Base-by-base conservation (phyloP, 2,113 vertebrate genomes). In the Gymnarchus niloticus region DNA sequence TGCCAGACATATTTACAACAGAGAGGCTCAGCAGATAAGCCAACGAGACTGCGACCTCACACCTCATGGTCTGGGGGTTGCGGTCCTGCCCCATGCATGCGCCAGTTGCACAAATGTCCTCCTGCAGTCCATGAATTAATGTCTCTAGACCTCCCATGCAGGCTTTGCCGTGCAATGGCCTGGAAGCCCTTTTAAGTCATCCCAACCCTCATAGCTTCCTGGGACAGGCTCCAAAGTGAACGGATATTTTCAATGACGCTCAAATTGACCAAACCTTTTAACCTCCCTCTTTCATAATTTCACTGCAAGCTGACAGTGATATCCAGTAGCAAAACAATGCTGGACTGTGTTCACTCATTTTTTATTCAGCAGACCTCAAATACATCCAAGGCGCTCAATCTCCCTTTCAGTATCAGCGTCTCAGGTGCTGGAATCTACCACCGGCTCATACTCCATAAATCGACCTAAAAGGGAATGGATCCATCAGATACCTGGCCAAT, bases 241-340 rank as follows among this genome's bases (percentile, higher is more conserved):
- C n/a, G n/a, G n/a, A n/a, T n/a, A n/a, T n/a, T n/a, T n/a, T n/a
- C n/a, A n/a, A n/a, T n/a, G n/a, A n/a, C n/a, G n/a, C n/a, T n/a
- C n/a, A n/a, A n/a, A n/a, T 73, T 19, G 65, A 41, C 65, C 33
- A 73, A 73, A 73, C 65, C 65, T 81, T 49, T 49, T 81, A 51
- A 81, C 77, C 44, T 51, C 19, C n/a, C 77, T 44, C 44, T 25
- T 21, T 49, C 48, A 80, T 44, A 44, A 48, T 48, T 51, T 51
- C 44, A 81, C 77, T 10, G 46, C 19, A n/a, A 49, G 48, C 77
- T 23, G 77, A 81, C 65, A 2, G 44, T 4, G 77, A 28, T 48
- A 81, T 49, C 44, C 48, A 81, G 77, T 51, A 81, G 46, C 77
- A 73, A 28, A 81, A 51, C 77, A 81, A 48, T 49, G 33, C 77